A percentile compares a stretch with the other conserved stretches of the same genome.
Evolutionary conservation across 2,888 invertebrate genomes (phyloP).

Genomic region (Lochmaea crataegi): DNA sequence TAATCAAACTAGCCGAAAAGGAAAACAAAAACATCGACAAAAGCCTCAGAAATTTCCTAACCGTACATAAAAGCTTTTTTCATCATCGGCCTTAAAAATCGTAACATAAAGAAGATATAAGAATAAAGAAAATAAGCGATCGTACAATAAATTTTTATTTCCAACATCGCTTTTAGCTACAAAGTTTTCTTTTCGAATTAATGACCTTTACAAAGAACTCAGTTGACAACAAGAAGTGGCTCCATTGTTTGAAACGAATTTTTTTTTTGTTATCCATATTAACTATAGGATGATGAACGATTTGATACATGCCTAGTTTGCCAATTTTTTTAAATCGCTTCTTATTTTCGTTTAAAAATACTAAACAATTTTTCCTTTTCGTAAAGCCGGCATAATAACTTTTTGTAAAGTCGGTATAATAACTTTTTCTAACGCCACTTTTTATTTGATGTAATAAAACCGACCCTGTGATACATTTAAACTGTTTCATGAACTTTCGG

Average conservation of each 20-base stretch:
- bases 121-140: slow-evolving; percentile 1
- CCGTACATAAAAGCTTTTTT: background rate
- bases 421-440: too few species aligned
- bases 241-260: background rate
- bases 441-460: too few species aligned
- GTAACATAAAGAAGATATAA: slow-evolving; percentile 12
- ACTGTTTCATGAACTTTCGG: too few species aligned
- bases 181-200: background rate
- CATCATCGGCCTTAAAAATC: slow-evolving; percentile 8
- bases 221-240: background rate
- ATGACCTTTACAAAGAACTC: slow-evolving; percentile 1
- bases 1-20: background rate
- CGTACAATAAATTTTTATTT: slow-evolving; percentile 10
- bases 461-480: too few species aligned
- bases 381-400: too few species aligned
- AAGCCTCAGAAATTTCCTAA: background rate
- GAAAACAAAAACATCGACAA: background rate
- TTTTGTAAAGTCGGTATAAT: too few species aligned
- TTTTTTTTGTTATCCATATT: background rate
- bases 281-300: background rate
- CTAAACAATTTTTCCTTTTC: too few species aligned
- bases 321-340: too few species aligned
- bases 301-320: too few species aligned
- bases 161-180: background rate
- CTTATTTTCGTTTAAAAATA: too few species aligned